Conservation (phyloP, 2,797 vertebrate genomes). For the Onychomys arenicola region DNA sequence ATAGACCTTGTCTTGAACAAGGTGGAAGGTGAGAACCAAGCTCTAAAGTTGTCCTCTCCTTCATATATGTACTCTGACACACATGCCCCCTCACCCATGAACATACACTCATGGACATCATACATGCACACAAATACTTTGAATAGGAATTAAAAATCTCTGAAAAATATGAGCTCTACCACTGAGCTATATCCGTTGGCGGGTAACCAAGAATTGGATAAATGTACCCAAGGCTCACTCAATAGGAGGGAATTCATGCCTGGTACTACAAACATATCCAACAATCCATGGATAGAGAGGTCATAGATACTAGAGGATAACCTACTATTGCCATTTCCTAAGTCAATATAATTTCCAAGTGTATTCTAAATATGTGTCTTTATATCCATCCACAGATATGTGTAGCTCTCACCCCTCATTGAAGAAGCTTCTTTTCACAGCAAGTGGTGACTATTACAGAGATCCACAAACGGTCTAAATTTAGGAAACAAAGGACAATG, state of each 20-base stretch:
- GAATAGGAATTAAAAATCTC: background rate
- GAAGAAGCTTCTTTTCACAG: background rate
- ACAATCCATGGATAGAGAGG: background rate
- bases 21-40: background rate
- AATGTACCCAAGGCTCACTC: background rate
- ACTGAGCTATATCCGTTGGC: background rate
- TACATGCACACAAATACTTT: background rate
- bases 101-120: background rate
- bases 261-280: no score
- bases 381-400: background rate
- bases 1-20: background rate
- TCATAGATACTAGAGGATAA: background rate
- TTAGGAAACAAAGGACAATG: background rate
- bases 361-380: background rate
- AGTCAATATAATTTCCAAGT: background rate
- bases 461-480: background rate
- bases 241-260: background rate
- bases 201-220: background rate
- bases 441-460: background rate
- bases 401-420: background rate
- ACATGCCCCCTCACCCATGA: background rate
- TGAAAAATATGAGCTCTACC: no score
- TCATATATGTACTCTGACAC: background rate
- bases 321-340: background rate
- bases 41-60: background rate